Evolutionary conservation across 2,888 invertebrate species (phyloP), one percentile per base, ranked within the genome.

Genomic region (Ochropleura plecta): DNA sequence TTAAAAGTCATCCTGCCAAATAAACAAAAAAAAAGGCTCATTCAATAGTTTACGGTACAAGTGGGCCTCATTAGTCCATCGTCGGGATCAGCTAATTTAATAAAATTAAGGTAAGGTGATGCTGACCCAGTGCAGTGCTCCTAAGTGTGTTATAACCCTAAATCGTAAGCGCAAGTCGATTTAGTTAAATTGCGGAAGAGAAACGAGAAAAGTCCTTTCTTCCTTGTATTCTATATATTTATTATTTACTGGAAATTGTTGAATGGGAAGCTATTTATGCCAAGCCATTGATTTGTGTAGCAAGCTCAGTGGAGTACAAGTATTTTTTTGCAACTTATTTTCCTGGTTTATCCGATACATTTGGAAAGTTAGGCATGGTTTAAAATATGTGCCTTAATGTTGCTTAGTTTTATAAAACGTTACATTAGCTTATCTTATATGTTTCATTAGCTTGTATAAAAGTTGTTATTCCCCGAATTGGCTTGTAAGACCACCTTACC

Each of bases 161-260:
- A 68, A 76, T 82, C 53, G 64, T n/a, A 20, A 64, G 78, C 51
- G 30, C 48, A 63, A 82, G 76, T 76, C 78, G 76, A 76, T 64
- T 79, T 59, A 68, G 67, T 44, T 59, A 76, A 65, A 82, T 68
- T 82, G 82, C 57, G 78, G 67, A 76, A 78, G 12, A 40, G 42
- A 48, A 81, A 62, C 18, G 10, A 42, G 48, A 68, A 75, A 76
- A 63, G 16, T 57, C 49, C 49, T 57, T 57, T 57, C 30, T 66
- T 62, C 62, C 75, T 55, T 51, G 55, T 81, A 81, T 63, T 46
- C 18, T 75, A 49, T 20, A 20, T 55, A 8, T 62, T 30, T 62
- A 42, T 74, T 75, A 62, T 44, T 73, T 48, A 48, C 63, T 18
- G 0, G n/a, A 62, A 51, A 16, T 63, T 40, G 16, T 63, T 12